phyloP scores from a whole-genome alignment of 2,888 invertebrate species.

The Pegoplata infirma region DNA sequence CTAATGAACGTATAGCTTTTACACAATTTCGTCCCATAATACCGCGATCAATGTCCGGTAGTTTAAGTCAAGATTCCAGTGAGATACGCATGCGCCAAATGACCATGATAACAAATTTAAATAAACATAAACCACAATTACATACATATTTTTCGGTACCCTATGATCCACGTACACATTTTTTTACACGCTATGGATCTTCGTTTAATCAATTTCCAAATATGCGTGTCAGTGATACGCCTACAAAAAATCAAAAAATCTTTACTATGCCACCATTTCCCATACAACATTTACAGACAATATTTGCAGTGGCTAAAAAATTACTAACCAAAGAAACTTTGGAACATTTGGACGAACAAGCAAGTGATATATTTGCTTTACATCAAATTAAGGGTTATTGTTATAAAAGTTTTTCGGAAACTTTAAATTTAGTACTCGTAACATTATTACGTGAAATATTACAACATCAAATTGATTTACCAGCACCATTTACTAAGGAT shows the following conservation, averaged over 20 bases:
- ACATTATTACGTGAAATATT: conserved; percentile 93
- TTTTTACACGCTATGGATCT: conserved; percentile 94
- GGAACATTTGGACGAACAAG: conserved; percentile 89
- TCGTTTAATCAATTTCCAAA: conserved; percentile 94
- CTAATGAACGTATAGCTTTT: conserved; percentile 82
- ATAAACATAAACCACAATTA: conserved; percentile 70
- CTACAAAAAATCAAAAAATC: conserved; percentile 81
- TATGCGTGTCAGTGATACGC: conserved; percentile 86
- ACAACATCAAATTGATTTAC: conserved; percentile 93
- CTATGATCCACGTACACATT: conserved; percentile 90
- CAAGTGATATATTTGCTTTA: conserved; percentile 86
- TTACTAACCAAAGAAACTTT: conserved; percentile 90
- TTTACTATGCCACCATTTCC: conserved; percentile 72
- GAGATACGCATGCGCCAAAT: conserved; percentile 72
- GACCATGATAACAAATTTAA: conserved; percentile 61
- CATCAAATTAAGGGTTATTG: conserved; percentile 90
- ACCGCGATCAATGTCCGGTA: conserved; percentile 92
- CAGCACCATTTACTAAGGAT: conserved; percentile 93
- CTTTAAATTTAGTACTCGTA: conserved; percentile 94
- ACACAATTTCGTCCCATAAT: conserved; percentile 92
- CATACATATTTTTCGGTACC: conserved; percentile 83
- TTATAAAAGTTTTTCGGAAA: conserved; percentile 96
- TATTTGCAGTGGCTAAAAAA: conserved; percentile 89
- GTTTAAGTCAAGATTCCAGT: conserved; percentile 84
- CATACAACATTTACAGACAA: conserved; percentile 88